Evolutionary conservation across 2,888 invertebrate genomes (phyloP), one percentile per base, ranked within the genome.

Genomic region (Polymixis flavicincta): DNA sequence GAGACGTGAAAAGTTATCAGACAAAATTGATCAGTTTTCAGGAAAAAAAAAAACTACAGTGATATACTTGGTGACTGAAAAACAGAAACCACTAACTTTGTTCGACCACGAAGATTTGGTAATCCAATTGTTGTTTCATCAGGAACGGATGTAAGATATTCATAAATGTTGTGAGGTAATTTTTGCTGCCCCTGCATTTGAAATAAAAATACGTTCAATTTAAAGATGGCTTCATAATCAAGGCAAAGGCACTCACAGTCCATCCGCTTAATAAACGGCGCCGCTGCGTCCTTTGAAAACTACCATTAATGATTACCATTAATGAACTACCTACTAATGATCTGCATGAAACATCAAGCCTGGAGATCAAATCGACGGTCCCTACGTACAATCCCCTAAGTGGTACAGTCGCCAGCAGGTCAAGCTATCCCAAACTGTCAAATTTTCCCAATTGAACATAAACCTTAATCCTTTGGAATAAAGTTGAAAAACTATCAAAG

Each of bases 111-210:
- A 98, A 99, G 88, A 99, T 98, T 79, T 98, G 98, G 94, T 99
- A 99, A 89, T 99, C 98, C 85, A 99, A 95, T 93, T 98, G 98
- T 93, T 99, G 99, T 85, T 98, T 97, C 92, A 97, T 97, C 74
- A 99, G 96, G 90, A 99, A 97, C 28, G 98, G 98, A 95, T 99
- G 99, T 89, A 99, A 97, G 93, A 99, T 98, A 90, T 98, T 98
- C 63, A 99, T 96, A 90, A 99, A 98, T 72, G 98, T 96, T 79
- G 97, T 97, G 54, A 99, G 97, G 92, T 98, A 98, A 82, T 97
- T 97, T 73, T 97, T 97, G 66, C 98, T 95, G 89, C 97, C 97
- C 67, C 98, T 97, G 88, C 6, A 71, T 42, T 72, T 52, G 2
- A 67, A 71, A 80, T 13, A 32, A 84, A 77, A 72, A 69, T 13